These are phyloP conservation scores for Andrena fulva DNA, from an alignment of 2,888 invertebrate genomes.

Conservation along the genomic window DNA sequence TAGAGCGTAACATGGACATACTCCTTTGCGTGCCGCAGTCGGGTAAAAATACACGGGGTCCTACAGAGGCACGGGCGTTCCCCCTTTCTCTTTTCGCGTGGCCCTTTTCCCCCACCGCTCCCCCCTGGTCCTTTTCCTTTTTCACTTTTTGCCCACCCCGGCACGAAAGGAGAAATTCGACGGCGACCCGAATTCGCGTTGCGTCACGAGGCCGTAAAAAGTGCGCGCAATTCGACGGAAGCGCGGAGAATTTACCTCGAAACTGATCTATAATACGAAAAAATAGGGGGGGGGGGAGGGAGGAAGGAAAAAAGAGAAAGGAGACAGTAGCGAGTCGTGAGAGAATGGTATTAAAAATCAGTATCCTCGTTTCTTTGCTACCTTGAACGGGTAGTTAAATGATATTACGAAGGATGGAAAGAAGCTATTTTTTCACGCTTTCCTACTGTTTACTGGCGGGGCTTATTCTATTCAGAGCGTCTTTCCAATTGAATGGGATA, in stretches of 20 bases:
- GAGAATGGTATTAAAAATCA: neutral
- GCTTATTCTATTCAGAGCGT: conserved; percentile 8
- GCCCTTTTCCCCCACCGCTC: conserved; percentile 53
- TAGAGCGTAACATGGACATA: too few relatives aligned
- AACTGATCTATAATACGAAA: neutral
- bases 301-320: neutral
- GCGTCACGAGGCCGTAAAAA: neutral
- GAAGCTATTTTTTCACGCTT: conserved; percentile 1
- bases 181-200: conserved; percentile 46
- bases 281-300: neutral
- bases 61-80: conserved; percentile 12
- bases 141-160: conserved; percentile 32
- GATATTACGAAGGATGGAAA: neutral
- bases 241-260: neutral
- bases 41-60: neutral
- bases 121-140: conserved; percentile 9
- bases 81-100: conserved; percentile 65
- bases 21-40: too few relatives aligned
- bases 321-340: neutral
- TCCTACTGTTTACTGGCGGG: neutral
- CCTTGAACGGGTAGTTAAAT: neutral
- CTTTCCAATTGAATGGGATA: neutral
- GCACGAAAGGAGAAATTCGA: conserved; percentile 65
- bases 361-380: neutral
- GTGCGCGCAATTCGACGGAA: neutral